Base-by-base conservation (phyloP, 2,797 vertebrate genomes). In the Scarus forsteni region DNA sequence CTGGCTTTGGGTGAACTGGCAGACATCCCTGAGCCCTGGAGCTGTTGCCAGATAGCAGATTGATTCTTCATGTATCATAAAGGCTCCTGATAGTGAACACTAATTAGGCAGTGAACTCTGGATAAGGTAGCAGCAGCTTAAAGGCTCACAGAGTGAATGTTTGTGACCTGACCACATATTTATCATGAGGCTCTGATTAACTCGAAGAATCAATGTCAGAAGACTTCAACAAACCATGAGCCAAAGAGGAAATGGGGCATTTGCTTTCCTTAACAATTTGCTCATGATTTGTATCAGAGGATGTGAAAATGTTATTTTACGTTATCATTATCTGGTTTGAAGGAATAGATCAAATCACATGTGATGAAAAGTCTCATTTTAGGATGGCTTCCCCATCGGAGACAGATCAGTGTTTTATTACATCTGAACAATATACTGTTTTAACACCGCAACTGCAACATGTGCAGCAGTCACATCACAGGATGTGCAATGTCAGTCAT, bases 121-220 rank as follows among this genome's bases (percentile, higher is more conserved):
- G 60, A 44, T 1, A 63, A 9, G 9, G 63, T 55, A 43, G 71
- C 10, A 66, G 61, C 48, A 46, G 76, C 56, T 48, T 35, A 27
- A 46, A 27, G 19, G 69, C 42, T 60, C 52, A 43, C 56, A 45
- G 34, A 50, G 54, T 39, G 39, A 67, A 65, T 18, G 48, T 70
- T 79, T 60, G 53, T 76, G 79, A 85, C 76, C 71, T 69, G 58
- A 88, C 78, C 53, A 70, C 65, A 73, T 61, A 60, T 74, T 77
- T 60, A 85, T 87, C 87, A 85, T 69, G 79, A 78, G 87, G 75
- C 62, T 6, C 70, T 83, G 53, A 77, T 89, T 56, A 77, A 55
- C 66, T 70, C 60, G n/a, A 76, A 79, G 48, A 81, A 80, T 80
- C 64, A 67, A 35, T 66, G 81, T 89, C 88, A 86, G 79, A 79